Percentiles rank a stretch among this genome's conserved stretches.
These are phyloP conservation scores for Micromys minutus DNA, from an alignment of 2,113 vertebrate genomes.

Conservation along the genomic window DNA sequence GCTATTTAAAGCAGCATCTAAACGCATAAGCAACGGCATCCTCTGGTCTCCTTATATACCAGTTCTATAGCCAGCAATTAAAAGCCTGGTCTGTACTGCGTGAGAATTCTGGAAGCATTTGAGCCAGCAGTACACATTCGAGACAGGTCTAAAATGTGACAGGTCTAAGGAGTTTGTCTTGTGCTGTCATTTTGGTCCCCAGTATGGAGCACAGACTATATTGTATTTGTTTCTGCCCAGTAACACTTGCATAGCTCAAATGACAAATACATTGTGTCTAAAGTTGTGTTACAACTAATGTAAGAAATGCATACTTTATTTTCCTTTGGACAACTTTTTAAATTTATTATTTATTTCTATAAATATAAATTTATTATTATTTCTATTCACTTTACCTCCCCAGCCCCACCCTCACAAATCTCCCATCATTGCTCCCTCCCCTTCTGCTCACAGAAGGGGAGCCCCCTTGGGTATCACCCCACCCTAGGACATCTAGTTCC, in stretches of 20 bases:
- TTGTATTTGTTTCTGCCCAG: background rate
- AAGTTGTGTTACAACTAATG: slow-evolving; percentile 9
- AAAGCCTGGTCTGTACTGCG: background rate
- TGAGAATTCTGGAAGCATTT: slow-evolving; percentile 35
- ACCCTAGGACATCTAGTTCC: too few relatives aligned
- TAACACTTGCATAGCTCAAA: background rate
- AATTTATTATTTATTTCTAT: too few relatives aligned
- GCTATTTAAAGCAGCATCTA: background rate
- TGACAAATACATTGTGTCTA: background rate
- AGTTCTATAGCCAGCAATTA: background rate
- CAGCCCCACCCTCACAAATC: too few relatives aligned
- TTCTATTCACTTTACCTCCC: too few relatives aligned
- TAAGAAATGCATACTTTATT: background rate
- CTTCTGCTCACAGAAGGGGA: too few relatives aligned
- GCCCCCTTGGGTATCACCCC: too few relatives aligned
- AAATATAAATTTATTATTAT: too few relatives aligned
- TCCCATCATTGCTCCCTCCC: too few relatives aligned
- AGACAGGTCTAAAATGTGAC: background rate
- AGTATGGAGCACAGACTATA: background rate
- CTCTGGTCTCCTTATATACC: background rate
- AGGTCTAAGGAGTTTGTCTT: background rate
- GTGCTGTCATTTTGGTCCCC: background rate
- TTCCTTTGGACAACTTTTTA: background rate
- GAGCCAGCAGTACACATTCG: background rate
- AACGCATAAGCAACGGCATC: background rate